phyloP scores from a whole-genome alignment of 2,113 vertebrate genomes.

The Irena cyanogastra region DNA sequence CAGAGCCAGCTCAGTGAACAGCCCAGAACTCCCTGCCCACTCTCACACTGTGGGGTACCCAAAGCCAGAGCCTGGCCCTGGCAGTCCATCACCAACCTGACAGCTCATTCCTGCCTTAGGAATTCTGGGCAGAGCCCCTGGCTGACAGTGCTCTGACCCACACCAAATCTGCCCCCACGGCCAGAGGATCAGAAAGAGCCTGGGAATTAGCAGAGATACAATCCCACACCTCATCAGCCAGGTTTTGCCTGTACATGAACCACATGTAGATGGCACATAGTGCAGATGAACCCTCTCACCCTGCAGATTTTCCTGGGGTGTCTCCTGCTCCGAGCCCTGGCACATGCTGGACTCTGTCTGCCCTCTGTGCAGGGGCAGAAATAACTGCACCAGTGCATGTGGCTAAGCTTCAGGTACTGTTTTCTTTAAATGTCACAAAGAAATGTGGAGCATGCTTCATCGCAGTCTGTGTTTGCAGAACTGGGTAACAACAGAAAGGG shows the following conservation, averaged over 20 bases:
- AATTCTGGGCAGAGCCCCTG: conserved; percentile 3
- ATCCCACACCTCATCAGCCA: conserved; percentile 49
- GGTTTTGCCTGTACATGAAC: conserved; percentile 24
- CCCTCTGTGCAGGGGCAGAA: neutral
- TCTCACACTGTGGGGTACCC: conserved; percentile 25
- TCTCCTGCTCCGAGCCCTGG: neutral
- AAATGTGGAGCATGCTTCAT: neutral
- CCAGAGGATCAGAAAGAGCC: conserved; percentile 40
- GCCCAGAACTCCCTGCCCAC: neutral
- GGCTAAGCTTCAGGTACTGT: neutral
- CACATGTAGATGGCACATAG: conserved; percentile 36
- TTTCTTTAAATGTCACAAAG: neutral
- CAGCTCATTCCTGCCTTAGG: conserved; percentile 2
- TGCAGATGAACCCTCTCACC: neutral
- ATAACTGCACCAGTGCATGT: neutral
- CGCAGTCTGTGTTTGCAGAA: neutral
- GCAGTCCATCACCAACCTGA: neutral
- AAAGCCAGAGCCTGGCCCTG: neutral
- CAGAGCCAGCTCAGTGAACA: neutral
- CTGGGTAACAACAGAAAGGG: neutral
- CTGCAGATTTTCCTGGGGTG: neutral
- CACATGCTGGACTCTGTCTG: neutral
- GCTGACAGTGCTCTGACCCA: neutral
- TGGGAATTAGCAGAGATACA: neutral
- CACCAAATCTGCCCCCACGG: conserved; percentile 11